Evolutionary conservation across 2,888 invertebrate species (phyloP), one percentile per base, ranked within the genome.

Genomic region (Caenorhabditis sulstoni): DNA sequence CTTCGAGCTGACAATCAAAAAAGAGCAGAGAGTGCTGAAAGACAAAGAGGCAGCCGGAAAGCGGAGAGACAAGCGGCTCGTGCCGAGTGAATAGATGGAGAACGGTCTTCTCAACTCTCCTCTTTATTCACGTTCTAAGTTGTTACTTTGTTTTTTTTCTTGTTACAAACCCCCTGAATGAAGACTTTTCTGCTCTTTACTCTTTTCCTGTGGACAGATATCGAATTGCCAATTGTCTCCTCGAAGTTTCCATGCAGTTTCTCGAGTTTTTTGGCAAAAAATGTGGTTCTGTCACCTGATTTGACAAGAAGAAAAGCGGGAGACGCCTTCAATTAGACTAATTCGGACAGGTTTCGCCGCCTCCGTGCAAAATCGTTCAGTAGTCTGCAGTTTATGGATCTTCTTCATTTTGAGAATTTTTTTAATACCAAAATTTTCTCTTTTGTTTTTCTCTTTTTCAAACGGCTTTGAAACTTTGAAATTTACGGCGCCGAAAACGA

Each of bases 1-100:
- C 16, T 87, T 88, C 76, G 85, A 86, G 41, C 75, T 87, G 59
- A 81, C 82, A n/a, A 59, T 85, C 23, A 79, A 81, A 41, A 81
- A 82, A 47, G 80, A 81, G 39, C 86, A 86, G 67, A 67, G 85
- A 35, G 78, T 64, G 14, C 57, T 83, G 50, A 74, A 76, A 52
- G 61, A 62, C 23, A 78, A 76, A 45, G 71, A 71, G 11, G 22
- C 14, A 22, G 18, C 39, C 18, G 22, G 4, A 44, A 37, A 23
- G 37, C 12, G 0, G 44, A 59, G 3, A 57, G 35, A 47, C 41
- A 39, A 11, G 18, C 50, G 14, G 35, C 52, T n/a, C 14, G 47
- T n/a, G 12, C 44, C n/a, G 49, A 18, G 41, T 52, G 1, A 59
- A 8, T 9, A 18, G n/a, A n/a, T n/a, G n/a, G n/a, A n/a, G n/a